Conservation (phyloP, 2,888 invertebrate genomes). For the Callinectes sapidus region DNA sequence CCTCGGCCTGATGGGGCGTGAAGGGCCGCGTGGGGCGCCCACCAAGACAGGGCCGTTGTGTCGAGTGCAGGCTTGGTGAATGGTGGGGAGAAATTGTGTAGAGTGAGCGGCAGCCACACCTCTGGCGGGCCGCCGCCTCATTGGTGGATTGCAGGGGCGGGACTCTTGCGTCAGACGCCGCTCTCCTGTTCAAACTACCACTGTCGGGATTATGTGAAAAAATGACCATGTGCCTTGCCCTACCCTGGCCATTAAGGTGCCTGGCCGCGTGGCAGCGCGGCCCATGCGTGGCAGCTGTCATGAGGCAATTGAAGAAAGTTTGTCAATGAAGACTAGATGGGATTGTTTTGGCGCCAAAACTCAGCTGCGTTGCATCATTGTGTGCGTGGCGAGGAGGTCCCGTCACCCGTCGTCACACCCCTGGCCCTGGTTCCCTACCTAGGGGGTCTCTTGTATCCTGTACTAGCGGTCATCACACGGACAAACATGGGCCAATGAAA, state of each 20-base stretch:
- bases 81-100: background rate
- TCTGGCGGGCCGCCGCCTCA: background rate
- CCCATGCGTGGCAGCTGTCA: background rate
- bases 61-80: background rate
- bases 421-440: background rate
- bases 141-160: slow-evolving; percentile 46
- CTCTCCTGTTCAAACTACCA: background rate
- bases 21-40: background rate
- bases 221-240: background rate
- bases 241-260: background rate
- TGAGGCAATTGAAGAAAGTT: background rate
- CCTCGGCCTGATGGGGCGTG: background rate
- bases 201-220: background rate
- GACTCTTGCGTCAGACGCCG: slow-evolving; percentile 39
- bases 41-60: background rate
- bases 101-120: slow-evolving; percentile 34
- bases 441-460: background rate
- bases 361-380: background rate
- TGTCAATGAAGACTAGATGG: background rate
- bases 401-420: background rate
- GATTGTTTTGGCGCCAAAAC: background rate
- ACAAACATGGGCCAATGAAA: background rate
- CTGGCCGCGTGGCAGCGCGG: background rate
- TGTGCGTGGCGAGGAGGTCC: background rate
- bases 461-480: background rate